Base-by-base conservation (phyloP, 2,888 invertebrate genomes). In the Disparrhopalites patrizii region DNA sequence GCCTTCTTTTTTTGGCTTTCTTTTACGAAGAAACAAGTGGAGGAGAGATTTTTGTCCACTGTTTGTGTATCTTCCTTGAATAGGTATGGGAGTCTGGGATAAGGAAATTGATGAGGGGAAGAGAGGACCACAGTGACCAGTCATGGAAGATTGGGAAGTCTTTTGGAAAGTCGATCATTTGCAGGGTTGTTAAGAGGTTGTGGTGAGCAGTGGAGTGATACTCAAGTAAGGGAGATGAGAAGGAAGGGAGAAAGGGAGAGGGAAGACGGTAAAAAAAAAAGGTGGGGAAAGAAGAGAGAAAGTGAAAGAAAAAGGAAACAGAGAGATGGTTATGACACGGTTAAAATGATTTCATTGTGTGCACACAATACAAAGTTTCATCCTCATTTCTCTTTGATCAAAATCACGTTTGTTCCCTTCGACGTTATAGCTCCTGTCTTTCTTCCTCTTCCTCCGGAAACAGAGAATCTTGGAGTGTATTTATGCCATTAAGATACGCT, bases 361-460 rank as follows among this genome's bases (percentile, higher is more conserved):
- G 30, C 58, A 58, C 43, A 61, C 51, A 61, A 51, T 61, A 61
- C 61, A 61, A 61, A 61, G 61, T 61, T 61, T 61, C 61, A 61
- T 61, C 61, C 61, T 50, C 51, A 61, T 51, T 61, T 61, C 61
- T 61, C 61, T 61, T 61, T 61, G 61, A 61, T 61, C 61, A 61
- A 51, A 61, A 51, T 61, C 61, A 52, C 33, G 51, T 51, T 52
- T 61, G 51, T 51, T 51, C 52, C n/a, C 36, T 58, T 30, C 60
- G 33, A 33, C 50, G 60, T 50, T 61, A 20, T n/a, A n/a, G n/a
- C n/a, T n/a, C n/a, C n/a, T n/a, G n/a, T n/a, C n/a, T n/a, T n/a
- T n/a, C n/a, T n/a, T n/a, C n/a, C n/a, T n/a, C n/a, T n/a, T n/a
- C n/a, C n/a, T n/a, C n/a, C n/a, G n/a, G n/a, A n/a, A n/a, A n/a